Base-by-base conservation (phyloP, 2,797 vertebrate genomes). In the Oreonectes daqikongensis region DNA sequence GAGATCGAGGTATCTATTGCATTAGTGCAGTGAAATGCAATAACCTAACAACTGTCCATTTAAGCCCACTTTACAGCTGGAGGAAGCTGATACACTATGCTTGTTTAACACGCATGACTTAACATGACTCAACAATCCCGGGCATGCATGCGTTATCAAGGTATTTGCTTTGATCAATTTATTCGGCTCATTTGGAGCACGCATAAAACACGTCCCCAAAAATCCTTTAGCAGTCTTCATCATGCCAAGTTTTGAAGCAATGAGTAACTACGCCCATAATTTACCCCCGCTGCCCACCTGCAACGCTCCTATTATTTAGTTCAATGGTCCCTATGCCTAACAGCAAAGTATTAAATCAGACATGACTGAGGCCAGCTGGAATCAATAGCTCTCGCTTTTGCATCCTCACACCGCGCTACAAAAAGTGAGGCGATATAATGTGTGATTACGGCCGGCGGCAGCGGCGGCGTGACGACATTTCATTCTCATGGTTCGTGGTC, bases 311-410 rank as follows among this genome's bases (percentile, higher is more conserved):
- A 82, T 91, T 86, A 87, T 76, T 77, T 61, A 85, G 85, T 79
- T 89, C 84, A 84, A 65, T 84, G 84, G 81, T 85, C 85, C 84
- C 79, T 79, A 84, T 86, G 85, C 75, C 64, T 44, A 60, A 76
- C 73, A 77, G 59, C 78, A 77, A 84, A 84, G 85, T 64, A 87
- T 86, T 85, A 82, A 85, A 88, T 88, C 57, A 87, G 67, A 80
- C 80, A 74, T 79, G 70, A 82, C 81, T 74, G 71, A 81, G 75
- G 86, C 85, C 77, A 85, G 85, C 82, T 75, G 35, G 74, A 89
- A 89, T 91, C 88, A 83, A 88, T 88, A 84, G 60, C 66, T 86
- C 82, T 48, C 64, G 70, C 69, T 71, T 68, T 71, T 81, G 71
- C 77, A 83, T 81, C 63, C 70, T 83, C 55, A 72, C 38, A 64